Evolutionary conservation across 2,888 invertebrate species (phyloP).

Genomic region (Drosophila glabriapex): DNA sequence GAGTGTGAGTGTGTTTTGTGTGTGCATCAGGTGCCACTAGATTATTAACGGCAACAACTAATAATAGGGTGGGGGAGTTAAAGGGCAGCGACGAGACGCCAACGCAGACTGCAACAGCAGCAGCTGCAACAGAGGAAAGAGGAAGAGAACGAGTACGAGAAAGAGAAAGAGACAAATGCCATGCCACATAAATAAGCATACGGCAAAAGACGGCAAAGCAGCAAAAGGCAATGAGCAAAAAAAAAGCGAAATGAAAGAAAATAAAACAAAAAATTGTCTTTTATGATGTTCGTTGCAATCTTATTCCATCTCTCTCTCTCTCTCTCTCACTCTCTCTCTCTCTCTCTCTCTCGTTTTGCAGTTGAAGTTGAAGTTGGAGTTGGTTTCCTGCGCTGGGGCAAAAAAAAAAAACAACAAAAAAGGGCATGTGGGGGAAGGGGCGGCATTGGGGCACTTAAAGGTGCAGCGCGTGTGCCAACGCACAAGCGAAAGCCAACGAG

Average conservation of each 20-base stretch:
- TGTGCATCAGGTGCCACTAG: constrained; percentile 50
- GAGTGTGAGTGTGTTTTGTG: constrained; percentile 4
- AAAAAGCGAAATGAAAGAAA: constrained; percentile 18
- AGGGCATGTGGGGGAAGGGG: constrained; percentile 6
- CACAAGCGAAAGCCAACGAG: constrained; percentile 47
- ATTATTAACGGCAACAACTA: constrained; percentile 37
- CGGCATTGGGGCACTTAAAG: constrained; percentile 63
- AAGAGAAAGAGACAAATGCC: constrained; percentile 44
- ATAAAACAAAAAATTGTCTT: constrained; percentile 72
- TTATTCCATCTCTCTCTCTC: constrained; percentile 17
- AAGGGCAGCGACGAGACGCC: constrained; percentile 71
- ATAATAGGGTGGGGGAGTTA: constrained; percentile 44
- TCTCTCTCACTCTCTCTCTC: neutral
- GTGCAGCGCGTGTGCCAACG: constrained; percentile 80
- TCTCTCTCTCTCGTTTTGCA: constrained; percentile 31
- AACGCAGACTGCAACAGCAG: constrained; percentile 58
- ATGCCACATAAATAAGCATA: constrained; percentile 76
- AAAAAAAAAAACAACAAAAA: neutral
- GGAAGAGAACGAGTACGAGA: constrained; percentile 6
- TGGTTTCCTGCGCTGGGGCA: constrained; percentile 61
- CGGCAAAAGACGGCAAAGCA: constrained; percentile 18
- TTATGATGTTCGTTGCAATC: constrained; percentile 63
- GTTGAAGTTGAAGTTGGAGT: constrained; percentile 44
- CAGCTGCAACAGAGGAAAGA: constrained; percentile 29
- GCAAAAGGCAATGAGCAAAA: constrained; percentile 35